Conservation (phyloP, 2,888 invertebrate species). For the Melanostoma scalare region DNA sequence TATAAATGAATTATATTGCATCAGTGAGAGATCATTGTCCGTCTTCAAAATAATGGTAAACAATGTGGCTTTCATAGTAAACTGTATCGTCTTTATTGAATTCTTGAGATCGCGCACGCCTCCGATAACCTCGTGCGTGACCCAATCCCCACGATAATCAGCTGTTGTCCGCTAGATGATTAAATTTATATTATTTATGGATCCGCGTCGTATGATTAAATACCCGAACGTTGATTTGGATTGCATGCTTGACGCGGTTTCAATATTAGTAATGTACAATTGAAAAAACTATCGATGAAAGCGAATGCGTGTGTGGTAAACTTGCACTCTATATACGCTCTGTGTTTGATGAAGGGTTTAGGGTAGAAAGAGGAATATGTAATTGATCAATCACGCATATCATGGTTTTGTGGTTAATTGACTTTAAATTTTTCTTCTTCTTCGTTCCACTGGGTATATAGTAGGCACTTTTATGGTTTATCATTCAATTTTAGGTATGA, state of each 20-base stretch:
- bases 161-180: conserved; percentile 60
- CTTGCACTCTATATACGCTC: conserved; percentile 4
- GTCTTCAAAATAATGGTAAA: conserved; percentile 7
- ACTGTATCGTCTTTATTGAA: conserved; percentile 9
- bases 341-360: conserved; percentile 2
- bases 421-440: conserved; percentile 49
- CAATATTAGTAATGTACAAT: conserved; percentile 51
- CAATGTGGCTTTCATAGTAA: conserved; percentile 15
- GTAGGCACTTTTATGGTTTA: conserved; percentile 43
- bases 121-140: conserved; percentile 68
- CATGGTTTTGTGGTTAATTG: conserved; percentile 61
- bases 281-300: conserved; percentile 39
- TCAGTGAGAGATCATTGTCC: conserved; percentile 28
- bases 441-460: not conserved
- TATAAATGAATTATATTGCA: conserved; percentile 8
- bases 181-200: conserved; percentile 61
- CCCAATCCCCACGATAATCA: conserved; percentile 56
- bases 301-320: conserved; percentile 32
- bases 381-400: conserved; percentile 71
- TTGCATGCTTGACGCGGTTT: conserved; percentile 56
- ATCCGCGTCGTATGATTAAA: conserved; percentile 35
- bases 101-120: conserved; percentile 56
- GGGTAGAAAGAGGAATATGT: conserved; percentile 6
- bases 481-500: conserved; percentile 59
- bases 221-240: conserved; percentile 7